phyloP scores from a whole-genome alignment of 2,797 vertebrate genomes.

The Potorous gilbertii region DNA sequence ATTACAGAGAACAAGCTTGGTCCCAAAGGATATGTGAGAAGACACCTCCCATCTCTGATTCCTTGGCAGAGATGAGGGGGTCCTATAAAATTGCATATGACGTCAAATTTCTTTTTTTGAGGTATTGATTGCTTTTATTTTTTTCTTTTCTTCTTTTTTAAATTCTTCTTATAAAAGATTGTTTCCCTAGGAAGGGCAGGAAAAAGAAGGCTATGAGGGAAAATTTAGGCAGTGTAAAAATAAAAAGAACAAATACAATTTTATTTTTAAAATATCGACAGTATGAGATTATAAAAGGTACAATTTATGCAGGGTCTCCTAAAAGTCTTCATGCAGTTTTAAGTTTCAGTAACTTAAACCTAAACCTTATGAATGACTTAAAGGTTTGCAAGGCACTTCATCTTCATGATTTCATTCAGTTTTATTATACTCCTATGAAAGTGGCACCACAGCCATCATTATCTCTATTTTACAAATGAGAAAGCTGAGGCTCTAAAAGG shows the following conservation, averaged over 20 bases:
- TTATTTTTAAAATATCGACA: neutral
- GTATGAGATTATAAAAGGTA: neutral
- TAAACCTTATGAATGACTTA: neutral
- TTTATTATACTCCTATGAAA: neutral
- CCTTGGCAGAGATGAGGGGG: neutral
- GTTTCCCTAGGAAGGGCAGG: neutral
- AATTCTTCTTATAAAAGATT: neutral
- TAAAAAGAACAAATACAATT: neutral
- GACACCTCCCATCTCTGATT: neutral
- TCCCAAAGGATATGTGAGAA: neutral
- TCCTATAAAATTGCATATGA: neutral
- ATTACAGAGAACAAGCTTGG: neutral
- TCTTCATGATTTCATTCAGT: neutral
- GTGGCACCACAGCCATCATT: neutral
- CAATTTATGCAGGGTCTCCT: neutral
- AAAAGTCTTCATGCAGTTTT: neutral
- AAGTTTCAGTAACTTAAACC: neutral
- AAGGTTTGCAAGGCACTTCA: neutral
- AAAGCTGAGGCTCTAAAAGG: neutral
- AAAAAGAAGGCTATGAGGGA: neutral
- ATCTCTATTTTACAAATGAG: neutral
- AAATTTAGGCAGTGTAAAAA: neutral
- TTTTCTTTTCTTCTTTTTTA: neutral
- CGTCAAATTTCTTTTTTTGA: neutral
- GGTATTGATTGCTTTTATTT: neutral